Evolutionary conservation across 2,113 vertebrate genomes (phyloP).

Genomic region (Cheirogaleus medius): DNA sequence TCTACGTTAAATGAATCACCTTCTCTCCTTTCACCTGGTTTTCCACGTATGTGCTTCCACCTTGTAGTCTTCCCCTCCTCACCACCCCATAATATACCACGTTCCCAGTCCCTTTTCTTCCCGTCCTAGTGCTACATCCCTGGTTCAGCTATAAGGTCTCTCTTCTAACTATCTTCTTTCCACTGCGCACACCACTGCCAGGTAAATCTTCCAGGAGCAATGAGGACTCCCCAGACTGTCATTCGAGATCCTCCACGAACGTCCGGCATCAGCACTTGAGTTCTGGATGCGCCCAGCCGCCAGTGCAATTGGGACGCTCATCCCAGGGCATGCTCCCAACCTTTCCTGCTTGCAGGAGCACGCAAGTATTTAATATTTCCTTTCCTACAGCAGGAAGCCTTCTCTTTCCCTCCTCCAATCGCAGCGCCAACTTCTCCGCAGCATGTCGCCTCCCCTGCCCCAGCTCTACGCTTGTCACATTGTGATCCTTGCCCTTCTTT

Average conservation of each 20-base stretch:
- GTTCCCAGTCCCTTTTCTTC: neutral
- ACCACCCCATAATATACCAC: neutral
- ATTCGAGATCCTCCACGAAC: rapidly evolving
- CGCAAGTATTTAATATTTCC: no score
- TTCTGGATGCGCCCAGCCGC: no score
- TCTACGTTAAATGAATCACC: neutral
- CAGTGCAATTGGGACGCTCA: neutral
- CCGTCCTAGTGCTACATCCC: no score
- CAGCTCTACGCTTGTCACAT: neutral
- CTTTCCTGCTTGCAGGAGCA: neutral
- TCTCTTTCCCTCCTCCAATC: neutral
- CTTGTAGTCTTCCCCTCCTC: neutral
- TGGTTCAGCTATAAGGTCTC: neutral
- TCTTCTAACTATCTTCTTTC: neutral
- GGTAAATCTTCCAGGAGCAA: neutral
- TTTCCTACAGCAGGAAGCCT: neutral
- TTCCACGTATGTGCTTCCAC: neutral
- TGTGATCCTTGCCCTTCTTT: neutral
- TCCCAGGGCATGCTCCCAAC: rapidly evolving
- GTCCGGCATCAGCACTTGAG: neutral
- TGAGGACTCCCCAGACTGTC: neutral
- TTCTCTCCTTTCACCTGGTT: neutral
- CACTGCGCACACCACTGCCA: neutral
- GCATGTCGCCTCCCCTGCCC: no score
- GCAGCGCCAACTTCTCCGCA: neutral